Evolutionary conservation across 1,140 invertebrate genomes (phyloP).

Genomic region (Zaprionus camerounensis): DNA sequence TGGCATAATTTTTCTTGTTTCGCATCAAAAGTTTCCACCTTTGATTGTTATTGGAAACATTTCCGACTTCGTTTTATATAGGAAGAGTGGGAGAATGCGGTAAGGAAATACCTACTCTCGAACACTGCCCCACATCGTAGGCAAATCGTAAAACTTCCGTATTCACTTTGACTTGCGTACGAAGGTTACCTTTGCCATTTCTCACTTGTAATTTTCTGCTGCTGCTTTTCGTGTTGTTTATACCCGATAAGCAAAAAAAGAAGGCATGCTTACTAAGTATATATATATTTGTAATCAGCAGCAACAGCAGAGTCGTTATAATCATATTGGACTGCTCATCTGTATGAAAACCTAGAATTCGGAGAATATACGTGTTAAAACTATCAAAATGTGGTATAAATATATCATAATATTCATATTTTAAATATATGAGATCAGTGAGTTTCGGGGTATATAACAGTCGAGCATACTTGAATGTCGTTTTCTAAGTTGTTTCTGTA

Average conservation of each 20-base stretch:
- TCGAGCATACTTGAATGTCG: too few relatives aligned
- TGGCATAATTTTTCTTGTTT: conserved; percentile 62
- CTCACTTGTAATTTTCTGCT: not conserved
- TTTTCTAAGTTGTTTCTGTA: conserved; percentile 12
- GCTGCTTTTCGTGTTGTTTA: not conserved
- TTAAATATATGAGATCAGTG: too few relatives aligned
- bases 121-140: conserved; percentile 15
- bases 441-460: too few relatives aligned
- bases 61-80: not conserved
- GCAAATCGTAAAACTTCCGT: conserved; percentile 62
- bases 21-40: conserved; percentile 45
- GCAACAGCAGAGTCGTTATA: too few relatives aligned
- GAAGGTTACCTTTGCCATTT: not conserved
- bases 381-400: too few relatives aligned
- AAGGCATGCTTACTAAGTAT: too few relatives aligned
- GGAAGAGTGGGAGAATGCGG: not conserved
- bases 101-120: not conserved
- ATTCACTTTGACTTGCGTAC: conserved; percentile 38
- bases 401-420: too few relatives aligned
- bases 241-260: too few relatives aligned
- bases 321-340: too few relatives aligned
- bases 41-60: conserved; percentile 15
- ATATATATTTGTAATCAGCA: too few relatives aligned
- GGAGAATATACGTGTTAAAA: too few relatives aligned
- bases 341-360: too few relatives aligned